These are phyloP conservation scores for Eubasilissa regina DNA, from an alignment of 1,140 invertebrate genomes.

Conservation along the genomic window DNA sequence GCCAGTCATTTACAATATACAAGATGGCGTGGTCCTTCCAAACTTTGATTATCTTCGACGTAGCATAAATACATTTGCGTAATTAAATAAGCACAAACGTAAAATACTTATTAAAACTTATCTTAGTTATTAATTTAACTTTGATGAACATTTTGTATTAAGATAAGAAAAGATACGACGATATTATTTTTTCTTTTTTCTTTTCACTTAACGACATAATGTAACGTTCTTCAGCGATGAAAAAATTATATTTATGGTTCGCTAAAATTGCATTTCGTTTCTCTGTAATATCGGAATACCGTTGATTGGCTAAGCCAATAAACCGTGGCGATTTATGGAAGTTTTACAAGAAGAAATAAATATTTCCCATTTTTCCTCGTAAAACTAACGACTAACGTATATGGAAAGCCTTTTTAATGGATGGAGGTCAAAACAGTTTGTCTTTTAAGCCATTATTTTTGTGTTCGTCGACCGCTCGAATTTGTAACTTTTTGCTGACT, in stretches of 20 bases:
- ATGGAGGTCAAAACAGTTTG: conserved; percentile 14
- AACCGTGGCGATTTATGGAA: background rate
- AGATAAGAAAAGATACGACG: too few relatives aligned
- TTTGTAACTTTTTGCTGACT: background rate
- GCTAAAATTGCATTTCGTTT: conserved; percentile 13
- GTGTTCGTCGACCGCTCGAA: background rate
- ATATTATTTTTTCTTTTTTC: too few relatives aligned
- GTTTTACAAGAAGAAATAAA: conserved; percentile 1
- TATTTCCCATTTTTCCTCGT: background rate
- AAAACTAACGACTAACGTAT: background rate
- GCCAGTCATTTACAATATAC: too few relatives aligned
- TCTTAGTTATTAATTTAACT: too few relatives aligned
- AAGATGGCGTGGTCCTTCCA: too few relatives aligned
- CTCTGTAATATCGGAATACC: background rate
- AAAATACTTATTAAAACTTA: too few relatives aligned
- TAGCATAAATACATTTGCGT: too few relatives aligned
- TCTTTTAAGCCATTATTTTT: conserved; percentile 12
- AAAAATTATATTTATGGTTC: background rate
- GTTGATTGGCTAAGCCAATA: conserved; percentile 12
- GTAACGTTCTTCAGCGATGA: too few relatives aligned
- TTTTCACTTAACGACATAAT: too few relatives aligned
- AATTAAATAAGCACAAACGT: too few relatives aligned
- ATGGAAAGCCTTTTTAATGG: background rate
- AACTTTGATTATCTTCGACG: too few relatives aligned
- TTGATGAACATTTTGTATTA: too few relatives aligned